Evolutionary conservation across 2,113 vertebrate species (phyloP).

Genomic region (Pangasianodon hypophthalmus): DNA sequence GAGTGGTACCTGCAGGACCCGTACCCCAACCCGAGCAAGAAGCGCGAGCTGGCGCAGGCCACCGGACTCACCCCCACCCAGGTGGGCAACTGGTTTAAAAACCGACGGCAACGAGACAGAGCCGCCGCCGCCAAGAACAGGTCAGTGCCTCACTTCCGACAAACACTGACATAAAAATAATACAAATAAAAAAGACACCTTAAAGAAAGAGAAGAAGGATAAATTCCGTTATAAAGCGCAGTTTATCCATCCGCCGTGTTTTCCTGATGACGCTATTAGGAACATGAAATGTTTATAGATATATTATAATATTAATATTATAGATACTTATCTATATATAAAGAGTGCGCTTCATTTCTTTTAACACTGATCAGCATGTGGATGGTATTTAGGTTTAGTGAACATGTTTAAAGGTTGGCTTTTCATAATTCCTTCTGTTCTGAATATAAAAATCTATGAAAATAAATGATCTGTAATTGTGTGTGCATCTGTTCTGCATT

Average conservation of each 20-base stretch:
- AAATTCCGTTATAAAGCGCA: background rate
- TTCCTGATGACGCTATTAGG: background rate
- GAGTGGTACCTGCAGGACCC: constrained; percentile 99
- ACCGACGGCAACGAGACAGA: constrained; percentile 93
- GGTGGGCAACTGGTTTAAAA: constrained; percentile 99
- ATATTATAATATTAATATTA: background rate
- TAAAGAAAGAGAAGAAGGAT: background rate
- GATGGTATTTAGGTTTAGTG: background rate
- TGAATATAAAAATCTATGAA: background rate
- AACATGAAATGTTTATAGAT: background rate
- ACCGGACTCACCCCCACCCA: constrained; percentile 97
- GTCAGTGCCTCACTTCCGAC: constrained; percentile 71
- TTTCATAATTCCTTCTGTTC: background rate
- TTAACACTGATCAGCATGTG: background rate
- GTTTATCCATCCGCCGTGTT: background rate
- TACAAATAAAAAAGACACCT: too few species aligned
- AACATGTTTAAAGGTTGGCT: background rate
- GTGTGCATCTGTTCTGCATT: too few species aligned
- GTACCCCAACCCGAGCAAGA: constrained; percentile 98
- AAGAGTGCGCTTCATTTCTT: background rate
- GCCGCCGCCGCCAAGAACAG: constrained; percentile 98
- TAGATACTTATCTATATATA: background rate
- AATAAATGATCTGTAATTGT: too few species aligned
- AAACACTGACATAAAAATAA: too few species aligned
- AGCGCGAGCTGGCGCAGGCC: constrained; percentile 96